Conservation (phyloP, 1,140 invertebrate species). For the Whitmania pigra region DNA sequence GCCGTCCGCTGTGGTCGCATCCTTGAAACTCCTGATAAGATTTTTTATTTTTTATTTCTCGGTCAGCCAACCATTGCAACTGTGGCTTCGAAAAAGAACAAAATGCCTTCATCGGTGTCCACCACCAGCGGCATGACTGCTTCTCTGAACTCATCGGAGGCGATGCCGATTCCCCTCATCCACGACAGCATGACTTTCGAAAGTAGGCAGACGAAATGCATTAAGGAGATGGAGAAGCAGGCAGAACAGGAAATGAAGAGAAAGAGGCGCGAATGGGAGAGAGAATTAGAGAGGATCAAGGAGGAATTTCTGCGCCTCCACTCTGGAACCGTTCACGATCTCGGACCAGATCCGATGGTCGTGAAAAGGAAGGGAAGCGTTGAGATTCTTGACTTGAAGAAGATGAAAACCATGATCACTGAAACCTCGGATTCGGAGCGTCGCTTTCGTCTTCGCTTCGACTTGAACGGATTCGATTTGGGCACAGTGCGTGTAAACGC, state of each 20-base stretch:
- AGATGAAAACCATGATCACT: conserved; percentile 24
- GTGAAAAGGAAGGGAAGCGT: conserved; percentile 21
- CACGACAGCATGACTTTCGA: conserved; percentile 24
- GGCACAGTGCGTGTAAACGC: conserved; percentile 19
- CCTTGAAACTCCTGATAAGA: no score
- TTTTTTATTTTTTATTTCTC: not conserved
- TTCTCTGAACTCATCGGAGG: conserved; percentile 10
- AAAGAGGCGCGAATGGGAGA: conserved; percentile 22
- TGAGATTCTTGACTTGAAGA: conserved; percentile 21
- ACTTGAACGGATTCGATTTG: conserved; percentile 16
- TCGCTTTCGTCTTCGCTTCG: conserved; percentile 19
- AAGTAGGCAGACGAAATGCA: conserved; percentile 10
- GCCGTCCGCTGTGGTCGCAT: no score
- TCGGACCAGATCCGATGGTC: conserved; percentile 22
- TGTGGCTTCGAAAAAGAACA: conserved; percentile 16
- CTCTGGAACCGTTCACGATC: conserved; percentile 18
- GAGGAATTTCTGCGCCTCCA: conserved; percentile 25
- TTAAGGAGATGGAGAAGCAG: conserved; percentile 24
- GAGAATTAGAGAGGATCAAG: conserved; percentile 22
- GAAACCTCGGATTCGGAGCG: conserved; percentile 20
- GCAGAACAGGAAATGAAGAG: conserved; percentile 22
- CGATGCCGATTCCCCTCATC: conserved; percentile 20
- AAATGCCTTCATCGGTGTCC: conserved; percentile 16
- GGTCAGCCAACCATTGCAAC: not conserved
- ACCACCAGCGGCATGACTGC: conserved; percentile 1